Percentiles rank a stretch among this genome's conserved stretches.
Evolutionary conservation across 2,888 invertebrate species (phyloP).

Genomic region (Empis stercorea): DNA sequence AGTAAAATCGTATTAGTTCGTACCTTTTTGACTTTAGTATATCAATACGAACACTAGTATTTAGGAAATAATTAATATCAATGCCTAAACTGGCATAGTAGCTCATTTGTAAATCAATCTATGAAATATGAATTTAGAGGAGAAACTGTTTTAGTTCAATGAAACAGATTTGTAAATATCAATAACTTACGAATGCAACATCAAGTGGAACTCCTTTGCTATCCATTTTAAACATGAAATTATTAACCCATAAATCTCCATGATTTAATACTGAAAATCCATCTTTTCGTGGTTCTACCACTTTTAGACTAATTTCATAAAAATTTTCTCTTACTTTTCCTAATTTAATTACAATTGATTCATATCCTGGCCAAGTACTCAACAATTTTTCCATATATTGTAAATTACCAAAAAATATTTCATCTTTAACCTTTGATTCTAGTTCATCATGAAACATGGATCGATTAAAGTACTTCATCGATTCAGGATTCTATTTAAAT

Average conservation of each 20-base stretch:
- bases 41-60: constrained; percentile 12
- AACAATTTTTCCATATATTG: constrained; percentile 11
- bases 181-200: constrained; percentile 33
- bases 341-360: constrained; percentile 11
- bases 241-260: constrained; percentile 42
- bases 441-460: constrained; percentile 8
- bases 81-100: constrained; percentile 14
- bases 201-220: constrained; percentile 25
- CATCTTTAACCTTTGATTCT: constrained; percentile 4
- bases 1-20: constrained; percentile 10
- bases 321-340: constrained; percentile 7
- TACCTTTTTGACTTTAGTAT: constrained; percentile 11
- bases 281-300: background rate
- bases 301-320: background rate
- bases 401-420: constrained; percentile 10
- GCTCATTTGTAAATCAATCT: constrained; percentile 15
- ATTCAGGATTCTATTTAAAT: constrained; percentile 11
- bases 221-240: constrained; percentile 38
- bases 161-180: too few relatives aligned
- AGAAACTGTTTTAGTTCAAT: too few relatives aligned
- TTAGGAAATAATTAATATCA: constrained; percentile 16
- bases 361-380: constrained; percentile 12
- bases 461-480: constrained; percentile 9
- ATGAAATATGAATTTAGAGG: background rate
- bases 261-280: constrained; percentile 37